Percentiles rank a stretch among this genome's conserved stretches.
Evolutionary conservation across 2,888 invertebrate genomes (phyloP).

Genomic region (Sphinx pinastri): DNA sequence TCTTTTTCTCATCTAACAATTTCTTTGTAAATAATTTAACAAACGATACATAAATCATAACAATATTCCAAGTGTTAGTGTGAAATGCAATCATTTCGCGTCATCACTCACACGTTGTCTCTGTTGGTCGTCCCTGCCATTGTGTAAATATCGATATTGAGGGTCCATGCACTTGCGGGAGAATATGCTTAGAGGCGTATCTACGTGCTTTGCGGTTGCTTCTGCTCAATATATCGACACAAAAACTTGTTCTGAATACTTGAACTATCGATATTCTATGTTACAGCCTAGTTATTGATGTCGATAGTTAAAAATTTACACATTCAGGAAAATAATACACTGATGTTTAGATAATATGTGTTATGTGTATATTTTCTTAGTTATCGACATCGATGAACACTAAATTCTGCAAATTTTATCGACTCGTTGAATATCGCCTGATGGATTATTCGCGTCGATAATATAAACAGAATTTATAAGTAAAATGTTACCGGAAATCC

Average conservation of each 20-base stretch:
- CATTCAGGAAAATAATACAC: too few species aligned
- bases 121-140: slow-evolving; percentile 43
- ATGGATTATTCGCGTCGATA: slow-evolving; percentile 1
- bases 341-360: too few species aligned
- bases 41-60: neutral
- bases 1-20: neutral
- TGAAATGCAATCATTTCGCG: slow-evolving; percentile 52
- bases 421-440: neutral
- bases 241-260: slow-evolving; percentile 3
- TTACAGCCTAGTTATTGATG: slow-evolving; percentile 15
- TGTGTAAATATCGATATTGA: slow-evolving; percentile 47
- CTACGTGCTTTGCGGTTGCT: slow-evolving; percentile 61
- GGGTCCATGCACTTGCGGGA: slow-evolving; percentile 35
- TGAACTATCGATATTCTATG: slow-evolving; percentile 18
- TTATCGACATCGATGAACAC: slow-evolving; percentile 12
- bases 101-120: slow-evolving; percentile 53
- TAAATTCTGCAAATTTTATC: slow-evolving; percentile 2
- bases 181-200: slow-evolving; percentile 47
- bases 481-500: slow-evolving; percentile 19
- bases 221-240: slow-evolving; percentile 37
- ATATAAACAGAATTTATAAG: slow-evolving; percentile 8
- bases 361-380: neutral
- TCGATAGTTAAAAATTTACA: slow-evolving; percentile 9
- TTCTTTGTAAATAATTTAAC: neutral
- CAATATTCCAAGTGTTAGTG: neutral